Evolutionary conservation across 2,113 vertebrate genomes (phyloP).

Genomic region (Carassius carassius): DNA sequence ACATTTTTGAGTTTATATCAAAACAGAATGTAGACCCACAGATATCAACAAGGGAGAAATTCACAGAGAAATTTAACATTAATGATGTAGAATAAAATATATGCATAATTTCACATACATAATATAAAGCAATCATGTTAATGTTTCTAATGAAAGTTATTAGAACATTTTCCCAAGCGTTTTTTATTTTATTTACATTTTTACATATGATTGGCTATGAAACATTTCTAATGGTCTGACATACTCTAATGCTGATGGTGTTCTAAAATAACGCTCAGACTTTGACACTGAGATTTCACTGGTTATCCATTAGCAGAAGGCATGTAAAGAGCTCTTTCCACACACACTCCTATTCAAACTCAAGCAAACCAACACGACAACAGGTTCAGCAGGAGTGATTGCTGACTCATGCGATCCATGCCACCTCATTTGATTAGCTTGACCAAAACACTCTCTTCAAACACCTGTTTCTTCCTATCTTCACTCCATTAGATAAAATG

Average conservation of each 20-base stretch:
- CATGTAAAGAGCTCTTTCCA: background rate
- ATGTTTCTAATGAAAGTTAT: background rate
- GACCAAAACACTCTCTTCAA: constrained; percentile 9
- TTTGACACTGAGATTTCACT: constrained; percentile 37
- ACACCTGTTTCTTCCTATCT: background rate
- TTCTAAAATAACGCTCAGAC: constrained; percentile 2
- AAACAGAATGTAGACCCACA: too few species aligned
- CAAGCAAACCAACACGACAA: background rate
- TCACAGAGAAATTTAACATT: too few species aligned
- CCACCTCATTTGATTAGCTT: constrained; percentile 24
- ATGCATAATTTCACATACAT: too few species aligned
- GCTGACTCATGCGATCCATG: constrained; percentile 22
- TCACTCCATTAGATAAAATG: background rate
- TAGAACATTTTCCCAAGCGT: background rate
- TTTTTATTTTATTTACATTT: background rate
- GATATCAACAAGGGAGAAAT: background rate
- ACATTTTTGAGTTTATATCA: too few species aligned
- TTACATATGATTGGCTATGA: background rate
- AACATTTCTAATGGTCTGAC: background rate
- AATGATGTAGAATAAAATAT: background rate
- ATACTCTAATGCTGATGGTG: background rate
- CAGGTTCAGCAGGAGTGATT: background rate
- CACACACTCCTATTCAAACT: constrained; percentile 32
- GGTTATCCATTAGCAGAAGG: constrained; percentile 33
- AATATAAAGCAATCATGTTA: background rate